A percentile compares a stretch with the other conserved stretches of the same genome.
Evolutionary conservation across 2,113 vertebrate genomes (phyloP).

Genomic region (Pogona vitticeps): DNA sequence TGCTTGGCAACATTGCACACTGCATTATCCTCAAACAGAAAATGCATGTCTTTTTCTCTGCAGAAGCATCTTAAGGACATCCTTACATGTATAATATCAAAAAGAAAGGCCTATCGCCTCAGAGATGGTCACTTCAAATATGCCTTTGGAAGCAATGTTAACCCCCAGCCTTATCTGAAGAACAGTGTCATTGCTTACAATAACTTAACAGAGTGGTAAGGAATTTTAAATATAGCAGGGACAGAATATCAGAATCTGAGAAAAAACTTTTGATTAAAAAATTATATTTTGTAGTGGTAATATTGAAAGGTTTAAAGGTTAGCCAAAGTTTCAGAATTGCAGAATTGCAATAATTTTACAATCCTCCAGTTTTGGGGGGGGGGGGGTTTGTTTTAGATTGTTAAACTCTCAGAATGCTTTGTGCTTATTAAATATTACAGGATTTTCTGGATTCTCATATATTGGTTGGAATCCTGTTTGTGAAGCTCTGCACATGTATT

Average conservation of each 20-base stretch:
- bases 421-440: too few species aligned
- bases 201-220: conserved; percentile 87
- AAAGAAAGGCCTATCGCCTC: conserved; percentile 91
- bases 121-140: conserved; percentile 93
- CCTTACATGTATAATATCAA: conserved; percentile 88
- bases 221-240: background rate
- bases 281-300: background rate
- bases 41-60: background rate
- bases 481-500: too few species aligned
- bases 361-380: too few species aligned
- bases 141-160: conserved; percentile 91
- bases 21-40: background rate
- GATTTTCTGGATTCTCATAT: too few species aligned
- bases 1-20: background rate
- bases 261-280: background rate
- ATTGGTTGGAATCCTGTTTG: too few species aligned
- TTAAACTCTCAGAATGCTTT: background rate
- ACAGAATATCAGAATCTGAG: background rate
- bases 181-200: conserved; percentile 93
- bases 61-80: conserved; percentile 97
- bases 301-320: too few species aligned
- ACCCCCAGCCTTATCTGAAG: conserved; percentile 93
- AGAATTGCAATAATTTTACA: too few species aligned
- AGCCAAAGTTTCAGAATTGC: too few species aligned
- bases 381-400: background rate